Base-by-base conservation (phyloP, 2,888 invertebrate genomes). In the Calephelis perditalis region DNA sequence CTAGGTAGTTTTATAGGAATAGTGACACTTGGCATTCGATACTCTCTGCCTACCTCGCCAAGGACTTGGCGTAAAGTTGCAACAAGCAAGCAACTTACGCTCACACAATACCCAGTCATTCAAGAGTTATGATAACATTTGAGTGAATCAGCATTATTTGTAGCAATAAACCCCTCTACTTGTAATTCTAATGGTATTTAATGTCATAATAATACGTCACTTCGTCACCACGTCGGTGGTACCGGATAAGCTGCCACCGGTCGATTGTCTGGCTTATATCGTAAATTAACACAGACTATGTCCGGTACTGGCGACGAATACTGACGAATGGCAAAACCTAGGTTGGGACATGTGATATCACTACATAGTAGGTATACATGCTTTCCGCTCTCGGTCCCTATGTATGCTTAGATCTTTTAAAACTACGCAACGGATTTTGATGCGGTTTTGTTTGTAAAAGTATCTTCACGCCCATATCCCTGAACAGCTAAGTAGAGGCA, bases 251-350 rank as follows among this genome's bases (percentile, higher is more conserved):
- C 74, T 76, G 80, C 83, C 77, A 78, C 83, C 81, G 80, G 82
- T 77, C 86, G 86, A 90, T 89, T 88, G 89, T 89, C 84, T 86
- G 80, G 80, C 82, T 77, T 76, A 81, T 80, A 79, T 88, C 88
- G 88, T 90, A 90, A 90, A 90, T 90, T 86, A 26, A 26, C 26
- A 90, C 87, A 79, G 80, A 78, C 73, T 75, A 78, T 86, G 87
- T 88, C 88, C 87, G 88, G 87, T 84, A 78, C 76, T 77, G 73
- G 78, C 77, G 70, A 74, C 74, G 87, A 82, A 86, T 86, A 86
- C 86, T 79, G 75, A 76, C 76, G 71, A 71, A 69, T 80, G 72
- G 84, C 82, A 77, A 84, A 86, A 79, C 78, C 79, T 71, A 69
- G 67, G 26, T 26, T 26, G 26, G 26, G 26, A 2, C 3, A 26